Conservation (phyloP, 2,113 vertebrate genomes). For the Eulemur macaco region DNA sequence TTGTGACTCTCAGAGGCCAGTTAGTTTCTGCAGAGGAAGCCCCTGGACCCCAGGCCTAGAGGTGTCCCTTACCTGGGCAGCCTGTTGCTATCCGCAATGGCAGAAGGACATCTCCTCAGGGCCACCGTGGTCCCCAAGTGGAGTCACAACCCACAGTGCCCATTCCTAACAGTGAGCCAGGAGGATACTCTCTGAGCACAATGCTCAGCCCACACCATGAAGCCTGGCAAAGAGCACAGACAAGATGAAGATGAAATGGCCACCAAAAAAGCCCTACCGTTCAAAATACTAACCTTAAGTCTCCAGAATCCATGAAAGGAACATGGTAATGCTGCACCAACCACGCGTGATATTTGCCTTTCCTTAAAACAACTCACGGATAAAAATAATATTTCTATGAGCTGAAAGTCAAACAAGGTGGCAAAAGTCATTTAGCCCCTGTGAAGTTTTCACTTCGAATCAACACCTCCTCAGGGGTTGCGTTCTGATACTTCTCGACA, state of each 20-base stretch:
- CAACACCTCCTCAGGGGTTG: neutral
- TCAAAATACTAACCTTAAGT: neutral
- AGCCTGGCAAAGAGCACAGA: neutral
- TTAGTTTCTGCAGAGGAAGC: neutral
- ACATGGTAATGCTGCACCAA: neutral
- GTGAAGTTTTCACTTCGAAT: neutral
- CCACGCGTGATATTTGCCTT: neutral
- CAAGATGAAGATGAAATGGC: neutral
- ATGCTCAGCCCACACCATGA: neutral
- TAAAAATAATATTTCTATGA: neutral
- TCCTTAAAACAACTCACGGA: neutral
- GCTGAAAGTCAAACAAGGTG: neutral
- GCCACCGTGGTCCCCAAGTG: neutral
- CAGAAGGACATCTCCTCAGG: neutral
- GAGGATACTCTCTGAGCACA: neutral
- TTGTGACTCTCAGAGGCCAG: neutral
- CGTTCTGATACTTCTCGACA: neutral
- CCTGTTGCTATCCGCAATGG: neutral
- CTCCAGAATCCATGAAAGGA: neutral
- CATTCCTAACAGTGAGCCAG: neutral
- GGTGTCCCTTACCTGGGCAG: neutral
- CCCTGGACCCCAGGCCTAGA: neutral
- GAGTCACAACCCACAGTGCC: neutral
- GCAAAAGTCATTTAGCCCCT: neutral
- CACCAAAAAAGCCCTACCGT: neutral